Conservation (phyloP, 2,797 vertebrate species). For the Etheostoma perlongum region DNA sequence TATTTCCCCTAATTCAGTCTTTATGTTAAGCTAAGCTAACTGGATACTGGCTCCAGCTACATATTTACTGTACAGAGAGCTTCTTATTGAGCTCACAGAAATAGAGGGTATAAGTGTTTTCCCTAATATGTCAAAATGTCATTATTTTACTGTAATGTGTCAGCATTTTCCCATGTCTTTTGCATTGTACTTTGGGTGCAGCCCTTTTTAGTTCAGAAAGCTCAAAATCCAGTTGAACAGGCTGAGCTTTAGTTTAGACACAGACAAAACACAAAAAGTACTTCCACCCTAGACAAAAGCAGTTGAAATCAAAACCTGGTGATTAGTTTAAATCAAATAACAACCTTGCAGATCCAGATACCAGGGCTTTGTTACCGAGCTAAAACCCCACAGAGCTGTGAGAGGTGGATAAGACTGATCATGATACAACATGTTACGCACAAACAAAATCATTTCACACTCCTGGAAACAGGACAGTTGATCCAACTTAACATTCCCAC, state of each 20-base stretch:
- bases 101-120: not conserved
- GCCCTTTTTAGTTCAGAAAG: conserved; percentile 45
- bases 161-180: conserved; percentile 52
- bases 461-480: conserved; percentile 61
- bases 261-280: conserved; percentile 56
- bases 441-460: conserved; percentile 67
- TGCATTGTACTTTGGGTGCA: conserved; percentile 58
- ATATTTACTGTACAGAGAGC: not conserved
- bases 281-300: conserved; percentile 70
- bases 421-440: conserved; percentile 70
- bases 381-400: conserved; percentile 53
- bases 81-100: not conserved
- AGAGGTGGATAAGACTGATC: conserved; percentile 68
- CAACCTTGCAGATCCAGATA: conserved; percentile 75
- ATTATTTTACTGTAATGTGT: conserved; percentile 33
- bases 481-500: conserved; percentile 79
- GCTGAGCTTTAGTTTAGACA: conserved; percentile 64
- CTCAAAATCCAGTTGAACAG: conserved; percentile 74
- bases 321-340: conserved; percentile 78
- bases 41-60: not conserved
- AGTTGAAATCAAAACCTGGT: conserved; percentile 75
- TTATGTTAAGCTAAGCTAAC: conserved; percentile 2
- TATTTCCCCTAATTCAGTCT: not conserved
- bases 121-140: conserved; percentile 2
- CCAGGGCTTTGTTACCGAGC: conserved; percentile 66